Conservation (phyloP, 1,140 invertebrate species). For the Micrasema minimum region DNA sequence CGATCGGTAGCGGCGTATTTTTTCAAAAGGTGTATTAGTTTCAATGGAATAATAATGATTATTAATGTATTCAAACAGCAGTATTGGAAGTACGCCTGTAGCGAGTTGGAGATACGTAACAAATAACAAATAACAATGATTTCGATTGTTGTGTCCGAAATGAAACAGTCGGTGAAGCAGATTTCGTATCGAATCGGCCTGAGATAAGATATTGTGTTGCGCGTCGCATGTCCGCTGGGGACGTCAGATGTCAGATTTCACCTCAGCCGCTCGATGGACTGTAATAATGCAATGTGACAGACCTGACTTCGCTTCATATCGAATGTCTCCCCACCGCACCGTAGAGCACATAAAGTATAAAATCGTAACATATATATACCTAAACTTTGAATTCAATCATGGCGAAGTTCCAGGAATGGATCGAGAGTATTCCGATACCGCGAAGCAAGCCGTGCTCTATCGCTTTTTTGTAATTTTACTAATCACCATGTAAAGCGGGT, state of each 20-base stretch:
- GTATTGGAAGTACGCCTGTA: not conserved
- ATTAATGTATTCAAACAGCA: not conserved
- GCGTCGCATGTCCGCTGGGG: conserved; percentile 2
- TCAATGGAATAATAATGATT: not conserved
- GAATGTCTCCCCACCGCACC: not conserved
- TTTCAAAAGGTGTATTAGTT: conserved; percentile 9
- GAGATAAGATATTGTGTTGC: conserved; percentile 30
- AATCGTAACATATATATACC: too few relatives aligned
- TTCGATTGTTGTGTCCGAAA: conserved; percentile 24
- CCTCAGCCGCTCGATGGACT: conserved; percentile 2
- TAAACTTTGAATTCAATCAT: too few relatives aligned
- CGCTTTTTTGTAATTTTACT: not conserved
- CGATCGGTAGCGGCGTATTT: not conserved
- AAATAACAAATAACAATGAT: conserved; percentile 5
- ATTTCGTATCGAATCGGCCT: conserved; percentile 23
- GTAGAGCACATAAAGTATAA: too few relatives aligned
- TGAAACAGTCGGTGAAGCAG: conserved; percentile 8
- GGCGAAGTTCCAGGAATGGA: not conserved
- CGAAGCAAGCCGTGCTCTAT: conserved; percentile 1
- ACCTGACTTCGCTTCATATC: conserved; percentile 3
- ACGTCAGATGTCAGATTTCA: conserved; percentile 23
- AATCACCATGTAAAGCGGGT: conserved; percentile 20
- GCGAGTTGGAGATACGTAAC: not conserved
- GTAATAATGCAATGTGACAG: not conserved
- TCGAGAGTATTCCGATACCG: not conserved